Conservation (phyloP, 2,797 vertebrate species). For the Spinus pinus region DNA sequence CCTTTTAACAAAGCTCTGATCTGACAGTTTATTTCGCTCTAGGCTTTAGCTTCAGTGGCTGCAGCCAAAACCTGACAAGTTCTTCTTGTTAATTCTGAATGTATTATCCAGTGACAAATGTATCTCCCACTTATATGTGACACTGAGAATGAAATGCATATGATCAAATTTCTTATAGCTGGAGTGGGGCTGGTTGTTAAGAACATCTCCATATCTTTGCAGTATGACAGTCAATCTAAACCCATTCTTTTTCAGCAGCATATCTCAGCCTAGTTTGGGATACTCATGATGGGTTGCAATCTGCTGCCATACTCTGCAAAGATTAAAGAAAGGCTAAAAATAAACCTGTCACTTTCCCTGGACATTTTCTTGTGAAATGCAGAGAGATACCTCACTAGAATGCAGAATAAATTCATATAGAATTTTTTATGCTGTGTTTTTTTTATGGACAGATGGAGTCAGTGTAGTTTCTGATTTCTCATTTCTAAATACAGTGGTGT, state of each 20-base stretch:
- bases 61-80: slow-evolving; percentile 71
- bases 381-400: slow-evolving; percentile 57
- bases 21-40: slow-evolving; percentile 71
- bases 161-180: slow-evolving; percentile 75
- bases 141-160: slow-evolving; percentile 79
- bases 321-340: slow-evolving; percentile 70
- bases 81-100: slow-evolving; percentile 77
- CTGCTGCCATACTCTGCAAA: slow-evolving; percentile 45
- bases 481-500: slow-evolving; percentile 47
- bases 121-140: slow-evolving; percentile 75
- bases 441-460: slow-evolving; percentile 66
- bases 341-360: slow-evolving; percentile 64
- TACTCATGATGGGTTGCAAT: slow-evolving; percentile 61
- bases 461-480: slow-evolving; percentile 22
- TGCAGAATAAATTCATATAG: slow-evolving; percentile 62
- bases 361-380: slow-evolving; percentile 59
- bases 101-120: slow-evolving; percentile 82
- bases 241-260: slow-evolving; percentile 50
- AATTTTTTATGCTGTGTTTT: slow-evolving; percentile 26
- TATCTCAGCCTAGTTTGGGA: slow-evolving; percentile 64
- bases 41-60: slow-evolving; percentile 67
- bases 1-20: slow-evolving; percentile 70
- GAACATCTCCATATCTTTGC: slow-evolving; percentile 67
- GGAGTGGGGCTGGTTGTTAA: slow-evolving; percentile 63
- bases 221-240: slow-evolving; percentile 54